Percentiles rank a stretch among this genome's conserved stretches.
These are phyloP conservation scores for Idaea aversata DNA, from an alignment of 2,888 invertebrate species.

Conservation along the genomic window DNA sequence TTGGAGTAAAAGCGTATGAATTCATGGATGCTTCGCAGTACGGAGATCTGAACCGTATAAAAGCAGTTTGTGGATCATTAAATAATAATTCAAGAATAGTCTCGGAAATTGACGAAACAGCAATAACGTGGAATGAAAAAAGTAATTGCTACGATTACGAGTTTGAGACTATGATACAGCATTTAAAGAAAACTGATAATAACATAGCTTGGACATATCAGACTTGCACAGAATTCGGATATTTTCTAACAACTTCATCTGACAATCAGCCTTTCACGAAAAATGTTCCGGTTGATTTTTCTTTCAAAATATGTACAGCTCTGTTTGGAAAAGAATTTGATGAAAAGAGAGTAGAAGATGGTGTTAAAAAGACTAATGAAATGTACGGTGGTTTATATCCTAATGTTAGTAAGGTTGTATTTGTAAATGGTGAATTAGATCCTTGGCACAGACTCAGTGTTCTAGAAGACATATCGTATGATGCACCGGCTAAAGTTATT, in stretches of 20 bases:
- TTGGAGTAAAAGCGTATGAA: too few species aligned
- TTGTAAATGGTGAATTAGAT: constrained; percentile 80
- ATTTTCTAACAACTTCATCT: constrained; percentile 83
- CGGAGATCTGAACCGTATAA: too few species aligned
- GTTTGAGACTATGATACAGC: constrained; percentile 48
- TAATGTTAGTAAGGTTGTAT: constrained; percentile 77
- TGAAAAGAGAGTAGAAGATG: constrained; percentile 51
- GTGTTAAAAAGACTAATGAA: constrained; percentile 64
- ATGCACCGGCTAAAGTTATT: constrained; percentile 60
- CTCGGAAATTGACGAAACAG: constrained; percentile 33
- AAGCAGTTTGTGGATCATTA: neutral
- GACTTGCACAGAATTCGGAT: constrained; percentile 89
- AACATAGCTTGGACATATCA: constrained; percentile 83
- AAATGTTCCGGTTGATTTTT: constrained; percentile 64
- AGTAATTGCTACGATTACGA: constrained; percentile 50
- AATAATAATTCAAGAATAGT: constrained; percentile 26
- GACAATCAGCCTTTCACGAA: constrained; percentile 80
- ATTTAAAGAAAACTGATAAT: constrained; percentile 40
- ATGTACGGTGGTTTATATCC: constrained; percentile 71
- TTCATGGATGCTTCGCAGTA: too few species aligned
- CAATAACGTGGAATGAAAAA: constrained; percentile 37
- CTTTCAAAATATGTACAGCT: constrained; percentile 57
- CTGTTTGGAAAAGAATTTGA: constrained; percentile 64
- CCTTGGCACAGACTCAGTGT: constrained; percentile 80
- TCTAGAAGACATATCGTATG: constrained; percentile 60